Conservation (phyloP, 2,113 vertebrate genomes). For the Tretioscincus oriximinensis region DNA sequence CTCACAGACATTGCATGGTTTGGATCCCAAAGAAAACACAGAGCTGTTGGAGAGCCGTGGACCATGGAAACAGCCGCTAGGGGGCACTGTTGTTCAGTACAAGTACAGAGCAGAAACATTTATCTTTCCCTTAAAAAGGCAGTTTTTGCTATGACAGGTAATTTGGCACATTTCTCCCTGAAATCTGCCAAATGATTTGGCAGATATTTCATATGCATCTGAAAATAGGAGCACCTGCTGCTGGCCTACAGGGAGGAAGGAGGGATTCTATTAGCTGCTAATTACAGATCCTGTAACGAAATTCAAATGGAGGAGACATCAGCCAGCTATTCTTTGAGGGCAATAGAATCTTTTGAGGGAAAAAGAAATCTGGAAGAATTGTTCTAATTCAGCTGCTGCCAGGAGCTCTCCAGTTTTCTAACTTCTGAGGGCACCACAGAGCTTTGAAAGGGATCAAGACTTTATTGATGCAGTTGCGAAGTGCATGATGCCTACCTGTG, state of each 20-base stretch:
- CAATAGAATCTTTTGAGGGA: constrained; percentile 19
- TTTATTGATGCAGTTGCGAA: not conserved
- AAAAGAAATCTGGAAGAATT: not conserved
- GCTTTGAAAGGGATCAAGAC: not conserved
- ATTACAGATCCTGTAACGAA: constrained; percentile 54
- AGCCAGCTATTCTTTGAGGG: constrained; percentile 13
- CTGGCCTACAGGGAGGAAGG: constrained; percentile 43
- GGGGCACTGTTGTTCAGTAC: constrained; percentile 67
- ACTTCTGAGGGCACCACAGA: rapidly evolving
- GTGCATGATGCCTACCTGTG: rapidly evolving
- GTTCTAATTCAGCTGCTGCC: not conserved
- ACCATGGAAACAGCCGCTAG: constrained; percentile 50
- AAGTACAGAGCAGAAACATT: constrained; percentile 12
- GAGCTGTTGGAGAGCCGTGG: constrained; percentile 26
- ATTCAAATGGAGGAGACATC: not conserved
- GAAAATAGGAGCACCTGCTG: constrained; percentile 75
- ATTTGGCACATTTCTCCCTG: constrained; percentile 68
- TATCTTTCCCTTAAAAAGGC: constrained; percentile 64
- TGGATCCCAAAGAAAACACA: constrained; percentile 40
- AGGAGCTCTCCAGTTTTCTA: not conserved
- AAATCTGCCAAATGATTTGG: constrained; percentile 74
- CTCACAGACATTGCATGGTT: not conserved
- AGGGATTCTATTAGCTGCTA: constrained; percentile 44
- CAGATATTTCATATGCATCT: constrained; percentile 66
- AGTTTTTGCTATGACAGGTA: constrained; percentile 64